Base-by-base conservation (phyloP, 2,888 invertebrate species). In the Troides helena region DNA sequence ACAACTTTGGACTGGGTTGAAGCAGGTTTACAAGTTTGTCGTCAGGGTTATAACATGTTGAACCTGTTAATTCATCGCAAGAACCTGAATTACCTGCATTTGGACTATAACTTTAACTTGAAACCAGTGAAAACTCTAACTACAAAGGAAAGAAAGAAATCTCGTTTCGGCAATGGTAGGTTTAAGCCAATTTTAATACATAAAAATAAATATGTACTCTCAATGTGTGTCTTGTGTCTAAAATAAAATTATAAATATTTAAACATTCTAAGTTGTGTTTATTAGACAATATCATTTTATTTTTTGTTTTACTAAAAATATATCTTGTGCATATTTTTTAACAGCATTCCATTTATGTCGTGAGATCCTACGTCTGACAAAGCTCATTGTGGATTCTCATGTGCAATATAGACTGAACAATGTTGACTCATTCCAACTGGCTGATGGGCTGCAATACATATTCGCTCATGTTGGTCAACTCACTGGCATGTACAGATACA, bases 1-100 rank as follows among this genome's bases (percentile, higher is more conserved):
- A 99, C 99, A 0, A 99, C 99, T 0, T 92, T 99, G 76, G 99
- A 99, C 91, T 99, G 99, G 99, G 99, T 99, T 2, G 99, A 99
- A 90, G 99, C 99, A 17, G 99, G 99, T 6, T 91, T 99, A 61
- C 99, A 99, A 93, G 98, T 99, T 1, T 99, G 99, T 85, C 95
- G 99, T 0, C 99, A 99, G 88, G 99, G 99, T 4, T 99, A 99
- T 92, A 99, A 99, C 88, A 99, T 99, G 99, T 92, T 99, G 74
- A 99, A 99, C 88, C 93, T 99, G 72, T 94, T 99, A 74, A 99
- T 99, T 82, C 99, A 99, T 88, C 96, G 99, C 73, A 99, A 99
- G 92, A 99, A 99, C 90, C 94, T 99, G 72, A 99, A 99, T 89
- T 99, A 99, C 83, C 95, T 99, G 46, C 99, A 99, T 95, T 94